These are phyloP conservation scores for Cliona cf. orientalis DNA, from an alignment of 37 sponge, comb jelly and placozoan genomes.

Conservation along the genomic window DNA sequence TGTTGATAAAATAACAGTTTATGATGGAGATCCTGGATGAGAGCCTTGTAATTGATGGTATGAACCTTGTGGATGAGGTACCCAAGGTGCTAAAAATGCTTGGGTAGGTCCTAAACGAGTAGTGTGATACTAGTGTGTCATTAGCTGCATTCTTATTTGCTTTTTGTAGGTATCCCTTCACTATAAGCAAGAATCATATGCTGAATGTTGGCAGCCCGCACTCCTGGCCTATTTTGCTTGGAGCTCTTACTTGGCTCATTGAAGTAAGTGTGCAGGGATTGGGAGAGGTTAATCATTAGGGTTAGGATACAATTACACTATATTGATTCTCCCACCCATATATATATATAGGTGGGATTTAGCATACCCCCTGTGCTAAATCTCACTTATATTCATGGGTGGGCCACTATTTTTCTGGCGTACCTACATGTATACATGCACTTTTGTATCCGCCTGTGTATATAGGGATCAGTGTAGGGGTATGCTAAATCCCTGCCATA, in stretches of 20 bases:
- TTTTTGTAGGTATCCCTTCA: slow-evolving; percentile 70
- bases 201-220: slow-evolving; percentile 82
- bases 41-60: slow-evolving; percentile 40
- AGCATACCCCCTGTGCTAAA: no score
- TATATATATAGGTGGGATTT: no score
- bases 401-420: no score
- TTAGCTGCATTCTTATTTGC: not conserved
- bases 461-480: no score
- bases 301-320: no score
- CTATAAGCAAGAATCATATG: slow-evolving; percentile 69
- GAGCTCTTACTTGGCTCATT: slow-evolving; percentile 68
- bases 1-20: no score
- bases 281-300: no score
- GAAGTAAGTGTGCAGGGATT: slow-evolving; percentile 77
- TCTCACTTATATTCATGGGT: no score
- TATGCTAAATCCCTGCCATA: no score
- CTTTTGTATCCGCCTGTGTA: no score
- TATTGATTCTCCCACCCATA: no score
- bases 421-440: no score
- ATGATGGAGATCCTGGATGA: slow-evolving; percentile 47
- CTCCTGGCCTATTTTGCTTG: slow-evolving; percentile 80
- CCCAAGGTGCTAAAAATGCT: slow-evolving; percentile 50
- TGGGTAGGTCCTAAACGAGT: slow-evolving; percentile 5
- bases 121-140: not conserved
- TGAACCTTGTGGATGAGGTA: slow-evolving; percentile 75